Percentiles rank a stretch among this genome's conserved stretches.
Evolutionary conservation across 2,888 invertebrate species (phyloP).

Genomic region (Trissolcus brochymenae): DNA sequence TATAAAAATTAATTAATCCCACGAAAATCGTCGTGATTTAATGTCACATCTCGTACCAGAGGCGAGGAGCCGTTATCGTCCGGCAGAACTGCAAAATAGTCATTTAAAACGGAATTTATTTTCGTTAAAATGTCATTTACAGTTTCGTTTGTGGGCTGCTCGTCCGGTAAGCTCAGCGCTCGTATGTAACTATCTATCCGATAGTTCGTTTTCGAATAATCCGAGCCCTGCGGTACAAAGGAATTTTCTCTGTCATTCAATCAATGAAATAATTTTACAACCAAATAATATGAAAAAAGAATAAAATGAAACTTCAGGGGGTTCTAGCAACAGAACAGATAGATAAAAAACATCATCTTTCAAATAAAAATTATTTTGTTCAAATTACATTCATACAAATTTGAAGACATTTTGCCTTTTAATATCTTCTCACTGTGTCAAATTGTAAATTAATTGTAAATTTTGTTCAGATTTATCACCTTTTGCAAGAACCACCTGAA

Average conservation of each 20-base stretch:
- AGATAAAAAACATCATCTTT: too few relatives aligned
- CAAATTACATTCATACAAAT: too few relatives aligned
- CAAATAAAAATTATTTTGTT: too few relatives aligned
- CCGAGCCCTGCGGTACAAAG: conserved; percentile 16
- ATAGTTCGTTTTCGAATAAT: conserved; percentile 20
- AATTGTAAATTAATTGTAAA: too few relatives aligned
- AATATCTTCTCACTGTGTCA: too few relatives aligned
- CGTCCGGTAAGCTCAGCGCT: conserved; percentile 5
- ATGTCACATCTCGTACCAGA: conserved; percentile 13
- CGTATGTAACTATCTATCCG: conserved; percentile 19
- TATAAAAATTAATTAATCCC: too few relatives aligned
- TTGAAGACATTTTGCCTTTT: too few relatives aligned
- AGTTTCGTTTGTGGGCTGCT: conserved; percentile 8
- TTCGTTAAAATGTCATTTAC: conserved; percentile 40
- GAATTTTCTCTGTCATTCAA: conserved; percentile 3
- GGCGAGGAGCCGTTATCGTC: conserved; percentile 10
- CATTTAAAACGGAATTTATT: conserved; percentile 30
- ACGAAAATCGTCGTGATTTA: neutral
- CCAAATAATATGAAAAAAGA: neutral
- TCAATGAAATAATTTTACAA: neutral
- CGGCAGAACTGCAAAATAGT: conserved; percentile 31
- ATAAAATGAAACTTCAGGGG: too few relatives aligned
- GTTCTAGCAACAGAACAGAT: too few relatives aligned
- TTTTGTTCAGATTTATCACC: too few relatives aligned
- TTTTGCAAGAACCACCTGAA: too few relatives aligned